phyloP scores from a whole-genome alignment of 2,797 vertebrate species.

The Labeo calbasu region DNA sequence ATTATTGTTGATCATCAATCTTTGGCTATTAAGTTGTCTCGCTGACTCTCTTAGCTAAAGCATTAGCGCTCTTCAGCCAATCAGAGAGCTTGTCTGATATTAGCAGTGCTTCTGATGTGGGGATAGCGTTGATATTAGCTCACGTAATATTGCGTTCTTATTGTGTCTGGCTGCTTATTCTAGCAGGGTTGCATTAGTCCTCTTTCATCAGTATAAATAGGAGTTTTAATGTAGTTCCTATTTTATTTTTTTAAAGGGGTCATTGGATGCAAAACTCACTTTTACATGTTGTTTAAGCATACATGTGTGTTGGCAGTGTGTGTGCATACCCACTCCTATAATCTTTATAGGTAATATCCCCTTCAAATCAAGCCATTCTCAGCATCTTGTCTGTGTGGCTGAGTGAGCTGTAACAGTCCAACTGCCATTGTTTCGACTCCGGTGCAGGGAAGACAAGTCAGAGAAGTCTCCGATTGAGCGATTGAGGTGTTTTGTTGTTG shows the following conservation, averaged over 20 bases:
- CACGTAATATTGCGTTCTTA: background rate
- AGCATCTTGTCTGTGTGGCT: too few relatives aligned
- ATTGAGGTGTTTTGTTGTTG: too few relatives aligned
- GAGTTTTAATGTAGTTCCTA: background rate
- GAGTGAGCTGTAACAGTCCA: too few relatives aligned
- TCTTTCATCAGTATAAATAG: background rate
- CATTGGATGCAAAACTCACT: too few relatives aligned
- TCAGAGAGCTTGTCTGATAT: conserved; percentile 1
- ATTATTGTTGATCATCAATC: conserved; percentile 7
- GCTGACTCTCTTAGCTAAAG: background rate
- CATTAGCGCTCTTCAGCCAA: background rate
- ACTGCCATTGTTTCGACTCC: too few relatives aligned
- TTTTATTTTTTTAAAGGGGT: background rate
- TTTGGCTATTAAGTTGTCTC: conserved; percentile 16
- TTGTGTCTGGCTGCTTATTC: background rate
- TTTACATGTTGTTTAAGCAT: too few relatives aligned
- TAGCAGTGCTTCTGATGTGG: conserved; percentile 13
- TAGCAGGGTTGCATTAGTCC: background rate
- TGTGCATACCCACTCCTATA: too few relatives aligned
- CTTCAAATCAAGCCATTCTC: too few relatives aligned
- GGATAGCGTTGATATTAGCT: background rate
- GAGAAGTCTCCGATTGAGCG: too few relatives aligned
- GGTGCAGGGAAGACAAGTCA: too few relatives aligned
- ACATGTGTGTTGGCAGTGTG: too few relatives aligned
- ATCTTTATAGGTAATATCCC: too few relatives aligned